Conservation (phyloP, 2,113 vertebrate species). For the Chelonoidis abingdonii region DNA sequence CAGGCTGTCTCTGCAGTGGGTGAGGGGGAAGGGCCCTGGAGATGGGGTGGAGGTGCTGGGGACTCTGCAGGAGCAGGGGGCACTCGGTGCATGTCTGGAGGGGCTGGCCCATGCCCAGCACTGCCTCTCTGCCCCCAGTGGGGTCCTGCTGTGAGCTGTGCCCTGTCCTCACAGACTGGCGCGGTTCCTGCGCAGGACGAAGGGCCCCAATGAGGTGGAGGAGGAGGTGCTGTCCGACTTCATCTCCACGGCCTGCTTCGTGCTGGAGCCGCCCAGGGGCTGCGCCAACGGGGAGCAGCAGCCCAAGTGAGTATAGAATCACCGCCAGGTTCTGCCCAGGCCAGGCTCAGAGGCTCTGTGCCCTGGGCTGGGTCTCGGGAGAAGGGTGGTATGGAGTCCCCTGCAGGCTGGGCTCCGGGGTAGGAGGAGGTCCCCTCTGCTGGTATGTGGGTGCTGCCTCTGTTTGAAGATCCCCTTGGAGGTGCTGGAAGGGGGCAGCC, state of each 20-base stretch:
- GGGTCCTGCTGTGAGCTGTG: rapidly evolving
- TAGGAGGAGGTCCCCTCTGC: background rate
- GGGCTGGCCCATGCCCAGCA: background rate
- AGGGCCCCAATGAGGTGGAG: background rate
- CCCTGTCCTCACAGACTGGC: constrained; percentile 67
- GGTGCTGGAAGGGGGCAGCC: background rate
- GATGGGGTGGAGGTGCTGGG: background rate
- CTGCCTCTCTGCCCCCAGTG: background rate
- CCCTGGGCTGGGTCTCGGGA: background rate
- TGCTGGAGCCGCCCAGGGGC: constrained; percentile 1
- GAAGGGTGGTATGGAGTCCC: background rate
- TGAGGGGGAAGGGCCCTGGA: too few relatives aligned
- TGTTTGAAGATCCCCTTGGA: background rate
- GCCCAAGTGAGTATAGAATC: background rate
- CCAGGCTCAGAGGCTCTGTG: background rate
- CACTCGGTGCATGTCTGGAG: background rate
- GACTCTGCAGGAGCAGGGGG: too few relatives aligned
- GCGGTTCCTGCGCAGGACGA: constrained; percentile 53
- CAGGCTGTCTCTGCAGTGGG: background rate
- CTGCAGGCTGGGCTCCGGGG: background rate
- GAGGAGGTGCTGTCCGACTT: constrained; percentile 59
- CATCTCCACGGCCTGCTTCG: constrained; percentile 72
- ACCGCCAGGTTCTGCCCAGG: rapidly evolving
- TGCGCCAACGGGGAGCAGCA: background rate
- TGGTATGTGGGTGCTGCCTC: background rate